phyloP scores from a whole-genome alignment of 2,888 invertebrate species.

The Lymantria monacha region DNA sequence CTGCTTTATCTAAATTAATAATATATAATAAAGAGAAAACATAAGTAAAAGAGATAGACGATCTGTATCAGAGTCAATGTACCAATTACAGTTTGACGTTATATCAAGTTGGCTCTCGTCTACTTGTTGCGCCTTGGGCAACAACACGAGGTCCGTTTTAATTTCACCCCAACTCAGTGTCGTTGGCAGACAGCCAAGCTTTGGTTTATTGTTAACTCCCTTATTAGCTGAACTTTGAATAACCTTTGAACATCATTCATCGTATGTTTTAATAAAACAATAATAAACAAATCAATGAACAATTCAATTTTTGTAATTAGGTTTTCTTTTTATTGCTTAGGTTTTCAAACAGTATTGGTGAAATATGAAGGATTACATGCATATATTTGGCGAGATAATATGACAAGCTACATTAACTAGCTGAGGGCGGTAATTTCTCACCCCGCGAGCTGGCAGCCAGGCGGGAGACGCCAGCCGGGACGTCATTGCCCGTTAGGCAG shows the following conservation, averaged over 20 bases:
- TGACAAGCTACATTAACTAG: too few relatives aligned
- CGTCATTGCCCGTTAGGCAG: too few relatives aligned
- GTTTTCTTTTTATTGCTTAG: not conserved
- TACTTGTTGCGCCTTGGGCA: constrained; percentile 20
- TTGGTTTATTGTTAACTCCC: constrained; percentile 7
- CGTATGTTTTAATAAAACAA: not conserved
- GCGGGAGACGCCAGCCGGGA: not conserved
- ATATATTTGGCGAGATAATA: too few relatives aligned
- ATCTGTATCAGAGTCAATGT: not conserved
- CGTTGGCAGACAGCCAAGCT: constrained; percentile 13
- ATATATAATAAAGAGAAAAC: too few relatives aligned
- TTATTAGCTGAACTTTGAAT: not conserved
- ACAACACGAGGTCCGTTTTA: not conserved
- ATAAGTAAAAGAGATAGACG: not conserved
- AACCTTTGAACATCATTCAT: too few relatives aligned
- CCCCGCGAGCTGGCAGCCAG: not conserved
- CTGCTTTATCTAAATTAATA: too few relatives aligned
- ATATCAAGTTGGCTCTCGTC: not conserved
- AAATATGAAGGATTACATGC: too few relatives aligned
- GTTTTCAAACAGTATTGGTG: too few relatives aligned
- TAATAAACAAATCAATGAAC: too few relatives aligned
- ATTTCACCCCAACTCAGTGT: not conserved
- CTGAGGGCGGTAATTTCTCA: too few relatives aligned
- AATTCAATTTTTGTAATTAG: not conserved
- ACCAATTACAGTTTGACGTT: constrained; percentile 1